Conservation (phyloP, 2,888 invertebrate genomes). For the Diarsia dahlii region DNA sequence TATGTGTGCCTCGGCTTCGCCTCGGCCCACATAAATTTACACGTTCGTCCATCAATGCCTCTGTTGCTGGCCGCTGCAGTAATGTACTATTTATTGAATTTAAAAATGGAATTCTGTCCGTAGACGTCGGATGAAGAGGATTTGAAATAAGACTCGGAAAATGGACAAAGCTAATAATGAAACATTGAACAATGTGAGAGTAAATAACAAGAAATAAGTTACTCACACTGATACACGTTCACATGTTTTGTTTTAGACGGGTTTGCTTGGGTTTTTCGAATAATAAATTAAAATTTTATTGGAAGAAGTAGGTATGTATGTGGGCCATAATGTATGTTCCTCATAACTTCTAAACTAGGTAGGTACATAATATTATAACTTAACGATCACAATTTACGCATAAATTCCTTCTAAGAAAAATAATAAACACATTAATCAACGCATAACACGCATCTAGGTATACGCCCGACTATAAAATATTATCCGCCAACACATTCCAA, state of each 20-base stretch:
- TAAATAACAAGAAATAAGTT: not conserved
- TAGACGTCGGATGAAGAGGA: conserved; percentile 4
- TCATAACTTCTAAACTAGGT: not conserved
- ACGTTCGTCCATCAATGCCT: too few species aligned
- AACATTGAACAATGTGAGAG: conserved; percentile 12
- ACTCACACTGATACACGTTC: not conserved
- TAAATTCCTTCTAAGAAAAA: conserved; percentile 11
- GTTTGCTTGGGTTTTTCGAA: not conserved
- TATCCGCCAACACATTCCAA: conserved; percentile 41
- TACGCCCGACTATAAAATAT: conserved; percentile 40
- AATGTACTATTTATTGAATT: conserved; percentile 49
- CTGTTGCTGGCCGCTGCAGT: too few species aligned
- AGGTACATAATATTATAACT: not conserved
- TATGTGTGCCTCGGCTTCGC: too few species aligned
- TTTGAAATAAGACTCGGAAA: conserved; percentile 7
- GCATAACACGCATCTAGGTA: not conserved
- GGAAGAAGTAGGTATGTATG: not conserved
- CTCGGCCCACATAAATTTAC: too few species aligned
- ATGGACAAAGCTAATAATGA: conserved; percentile 17
- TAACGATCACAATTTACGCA: not conserved
- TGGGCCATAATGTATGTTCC: not conserved
- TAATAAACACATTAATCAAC: conserved; percentile 18
- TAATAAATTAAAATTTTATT: not conserved
- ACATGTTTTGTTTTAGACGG: not conserved
- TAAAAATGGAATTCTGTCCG: conserved; percentile 34